phyloP scores from a whole-genome alignment of 1,140 invertebrate genomes.

The Penaeus vannamei region DNA sequence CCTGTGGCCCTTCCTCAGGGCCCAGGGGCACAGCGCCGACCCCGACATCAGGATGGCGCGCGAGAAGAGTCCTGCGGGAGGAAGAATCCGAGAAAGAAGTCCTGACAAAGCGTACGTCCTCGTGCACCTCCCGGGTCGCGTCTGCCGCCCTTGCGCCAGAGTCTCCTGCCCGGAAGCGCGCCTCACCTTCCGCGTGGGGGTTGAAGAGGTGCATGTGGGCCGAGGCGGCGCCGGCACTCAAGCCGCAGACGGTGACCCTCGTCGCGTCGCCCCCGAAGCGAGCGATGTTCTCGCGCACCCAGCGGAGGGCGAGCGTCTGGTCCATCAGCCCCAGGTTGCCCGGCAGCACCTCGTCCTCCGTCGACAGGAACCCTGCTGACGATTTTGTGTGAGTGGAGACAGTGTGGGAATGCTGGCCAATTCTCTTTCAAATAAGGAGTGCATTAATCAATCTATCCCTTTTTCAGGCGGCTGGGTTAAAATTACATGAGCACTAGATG shows the following conservation, averaged over 20 bases:
- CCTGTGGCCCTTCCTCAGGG: neutral
- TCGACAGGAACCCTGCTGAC: conserved; percentile 33
- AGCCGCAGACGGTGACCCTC: conserved; percentile 77
- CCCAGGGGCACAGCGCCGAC: conserved; percentile 42
- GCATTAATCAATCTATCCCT: too few species aligned
- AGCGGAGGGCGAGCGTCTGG: conserved; percentile 70
- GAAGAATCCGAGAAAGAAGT: neutral
- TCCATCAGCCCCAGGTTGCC: conserved; percentile 51
- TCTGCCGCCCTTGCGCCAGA: neutral
- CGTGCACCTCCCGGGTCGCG: neutral
- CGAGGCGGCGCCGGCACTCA: conserved; percentile 76
- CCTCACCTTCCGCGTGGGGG: conserved; percentile 68
- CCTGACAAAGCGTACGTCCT: neutral
- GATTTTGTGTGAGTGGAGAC: too few species aligned
- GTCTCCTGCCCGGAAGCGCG: neutral
- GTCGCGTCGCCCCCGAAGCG: conserved; percentile 76
- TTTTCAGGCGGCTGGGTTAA: too few species aligned
- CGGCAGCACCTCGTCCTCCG: conserved; percentile 18
- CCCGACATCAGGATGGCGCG: conserved; percentile 47
- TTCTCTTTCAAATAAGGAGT: too few species aligned
- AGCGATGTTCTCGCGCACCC: conserved; percentile 75
- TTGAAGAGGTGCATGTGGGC: conserved; percentile 76
- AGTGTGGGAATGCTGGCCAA: too few species aligned
- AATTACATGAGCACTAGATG: too few species aligned
- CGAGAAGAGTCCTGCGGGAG: conserved; percentile 35